These are phyloP conservation scores for Sciurus vulgaris DNA, from an alignment of 2,797 vertebrate genomes.

Conservation along the genomic window DNA sequence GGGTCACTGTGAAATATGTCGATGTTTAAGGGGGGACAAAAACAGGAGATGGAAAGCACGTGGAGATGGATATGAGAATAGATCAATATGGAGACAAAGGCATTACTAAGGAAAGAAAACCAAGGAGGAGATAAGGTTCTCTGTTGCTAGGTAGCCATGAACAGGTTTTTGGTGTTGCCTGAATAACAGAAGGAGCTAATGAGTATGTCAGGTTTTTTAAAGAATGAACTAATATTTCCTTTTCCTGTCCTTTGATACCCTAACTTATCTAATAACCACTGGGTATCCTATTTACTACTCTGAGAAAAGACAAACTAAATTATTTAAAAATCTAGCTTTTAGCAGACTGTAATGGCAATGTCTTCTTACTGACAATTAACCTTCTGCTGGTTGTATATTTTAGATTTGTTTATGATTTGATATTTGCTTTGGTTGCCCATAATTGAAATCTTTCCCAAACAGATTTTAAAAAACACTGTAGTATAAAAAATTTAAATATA, in stretches of 20 bases:
- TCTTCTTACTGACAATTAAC: slow-evolving; percentile 30
- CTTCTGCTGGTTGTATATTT: background rate
- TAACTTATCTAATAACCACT: background rate
- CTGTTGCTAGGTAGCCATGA: slow-evolving; percentile 34
- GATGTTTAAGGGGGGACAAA: slow-evolving; percentile 31
- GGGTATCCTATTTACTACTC: background rate
- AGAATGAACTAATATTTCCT: slow-evolving; percentile 4
- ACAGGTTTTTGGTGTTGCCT: slow-evolving; percentile 51
- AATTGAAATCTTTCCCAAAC: background rate
- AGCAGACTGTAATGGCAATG: background rate
- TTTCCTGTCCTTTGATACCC: background rate
- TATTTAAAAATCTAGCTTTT: background rate
- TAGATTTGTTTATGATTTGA: slow-evolving; percentile 9
- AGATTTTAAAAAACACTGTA: background rate
- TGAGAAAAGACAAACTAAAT: slow-evolving; percentile 53
- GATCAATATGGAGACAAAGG: background rate
- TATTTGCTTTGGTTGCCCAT: background rate
- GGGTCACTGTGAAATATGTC: background rate
- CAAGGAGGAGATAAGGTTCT: background rate
- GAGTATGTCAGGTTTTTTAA: slow-evolving; percentile 33
- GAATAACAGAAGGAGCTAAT: slow-evolving; percentile 27
- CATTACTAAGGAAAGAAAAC: slow-evolving; percentile 16
- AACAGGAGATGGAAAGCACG: background rate
- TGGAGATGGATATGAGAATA: slow-evolving; percentile 3
- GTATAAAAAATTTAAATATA: background rate